Evolutionary conservation across 1,140 invertebrate genomes (phyloP), one percentile per base, ranked within the genome.

Genomic region (Lethocerus indicus): DNA sequence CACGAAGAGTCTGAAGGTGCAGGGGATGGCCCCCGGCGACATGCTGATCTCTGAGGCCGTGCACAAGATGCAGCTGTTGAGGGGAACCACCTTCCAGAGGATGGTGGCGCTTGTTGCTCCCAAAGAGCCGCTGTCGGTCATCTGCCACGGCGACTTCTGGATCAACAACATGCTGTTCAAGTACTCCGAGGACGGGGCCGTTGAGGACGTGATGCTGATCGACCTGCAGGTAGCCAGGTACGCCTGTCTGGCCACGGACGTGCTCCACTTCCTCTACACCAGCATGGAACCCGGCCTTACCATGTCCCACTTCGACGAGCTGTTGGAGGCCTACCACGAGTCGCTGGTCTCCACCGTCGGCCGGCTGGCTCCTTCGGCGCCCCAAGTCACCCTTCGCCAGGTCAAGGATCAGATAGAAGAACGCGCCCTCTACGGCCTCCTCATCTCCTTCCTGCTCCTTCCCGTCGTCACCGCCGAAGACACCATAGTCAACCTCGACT

Each of bases 271-370:
- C 25, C 18, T 71, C 1, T 67, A 60, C 51, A 51, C 67, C 54
- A 69, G 68, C 45, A 70, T 73, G 0, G 66, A 71, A 21, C 58
- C 64, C 44, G 51, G 63, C 6, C 62, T 74, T 23, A 60, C 72
- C 6, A 49, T 59, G 16, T 52, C 64, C 16, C 59, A 74, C 53
- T 69, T 69, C 40, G 56, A 70, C 16, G 39, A 61, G 26, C 58
- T 75, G 13, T 35, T 78, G 1, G 51, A 72, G 29, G 57, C 69
- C n/a, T 78, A 78, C 60, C 68, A 75, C 49, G 54, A 61, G n/a
- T 67, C 67, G 23, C 58, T 77, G 35, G 56, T 53, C 0, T 59
- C 39, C 21, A 40, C 39, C 13, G 24, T 54, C 2, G 29, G 14
- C 0, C 9, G 37, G 3, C 47, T 55, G 4, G 51, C 53, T 0